Base-by-base conservation (phyloP, 2,797 vertebrate genomes). In the Rhynchonycteris naso region DNA sequence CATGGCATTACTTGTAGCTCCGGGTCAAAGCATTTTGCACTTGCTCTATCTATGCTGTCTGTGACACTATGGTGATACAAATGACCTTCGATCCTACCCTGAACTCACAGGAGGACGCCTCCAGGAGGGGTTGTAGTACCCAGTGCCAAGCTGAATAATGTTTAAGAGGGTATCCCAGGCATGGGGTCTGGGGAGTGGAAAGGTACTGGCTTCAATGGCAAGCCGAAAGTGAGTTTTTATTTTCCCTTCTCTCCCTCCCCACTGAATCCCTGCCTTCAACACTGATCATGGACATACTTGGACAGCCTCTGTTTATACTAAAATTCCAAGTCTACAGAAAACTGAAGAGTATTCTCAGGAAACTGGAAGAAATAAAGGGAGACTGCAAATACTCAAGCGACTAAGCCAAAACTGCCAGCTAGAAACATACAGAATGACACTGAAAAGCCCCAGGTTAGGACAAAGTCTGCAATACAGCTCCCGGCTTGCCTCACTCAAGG, bases 341-440 rank as follows among this genome's bases (percentile, higher is more conserved):
- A 28, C 56, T 83, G 54, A 72, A 66, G 38, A 18, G 28, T n/a
- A 90, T 82, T 88, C 94, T 91, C 94, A 76, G 86, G 93, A 89
- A 96, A 83, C 50, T 94, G 71, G 58, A 92, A 95, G 59, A 75
- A 91, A 84, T 61, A 16, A 95, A 88, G 35, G 56, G 13, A 96
- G 79, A 30, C 71, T 93, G 68, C 78, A 89, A 96, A 97, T n/a
- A 52, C 65, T 96, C 76, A 63, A 95, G 54, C n/a, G 52, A 18
- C 61, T 43, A 83, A 95, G 93, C 93, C 96, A 82, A 94, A 94
- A 80, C 84, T 61, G 47, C 68, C 91, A 87, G 33, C 80, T 96
- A 59, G 91, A 94, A 75, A 69, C 80, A 76, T 10, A 56, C 88
- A 87, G 61, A 82, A 43, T 83, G 88, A 95, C 91, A 66, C 0